Evolutionary conservation across 2,797 vertebrate genomes (phyloP).

Genomic region (Onychomys leucogaster): DNA sequence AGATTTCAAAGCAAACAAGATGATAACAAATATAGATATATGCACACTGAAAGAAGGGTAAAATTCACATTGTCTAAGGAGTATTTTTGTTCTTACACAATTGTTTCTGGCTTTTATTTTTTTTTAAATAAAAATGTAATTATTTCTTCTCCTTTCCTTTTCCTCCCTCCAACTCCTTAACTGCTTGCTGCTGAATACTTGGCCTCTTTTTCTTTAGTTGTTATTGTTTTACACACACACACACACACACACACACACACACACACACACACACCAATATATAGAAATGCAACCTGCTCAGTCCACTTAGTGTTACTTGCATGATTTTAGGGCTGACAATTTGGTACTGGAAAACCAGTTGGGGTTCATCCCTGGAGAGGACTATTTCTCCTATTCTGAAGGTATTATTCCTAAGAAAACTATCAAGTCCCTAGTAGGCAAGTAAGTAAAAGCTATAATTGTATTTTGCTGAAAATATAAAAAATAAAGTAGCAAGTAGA

Average conservation of each 20-base stretch:
- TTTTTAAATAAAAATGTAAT: not conserved
- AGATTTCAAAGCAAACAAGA: conserved; percentile 56
- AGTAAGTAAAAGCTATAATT: not conserved
- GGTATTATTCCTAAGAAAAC: conserved; percentile 38
- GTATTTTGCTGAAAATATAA: not conserved
- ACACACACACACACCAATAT: not conserved
- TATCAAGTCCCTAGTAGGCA: not conserved
- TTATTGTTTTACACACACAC: too few relatives aligned
- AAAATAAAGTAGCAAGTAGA: not conserved
- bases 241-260: not conserved
- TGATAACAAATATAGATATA: not conserved
- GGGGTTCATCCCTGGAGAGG: not conserved
- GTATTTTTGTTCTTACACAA: not conserved
- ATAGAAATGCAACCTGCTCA: not conserved
- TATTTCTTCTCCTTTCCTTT: not conserved
- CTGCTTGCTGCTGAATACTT: not conserved
- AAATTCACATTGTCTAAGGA: conserved; percentile 6
- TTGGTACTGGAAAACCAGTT: not conserved
- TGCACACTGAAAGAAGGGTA: conserved; percentile 12
- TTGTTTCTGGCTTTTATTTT: not conserved
- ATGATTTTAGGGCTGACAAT: not conserved
- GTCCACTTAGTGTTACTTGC: not conserved
- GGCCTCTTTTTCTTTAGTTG: not conserved
- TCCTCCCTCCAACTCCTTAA: too few relatives aligned
- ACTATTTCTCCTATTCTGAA: not conserved